Evolutionary conservation across 1,140 invertebrate genomes (phyloP).

Genomic region (Trichogramma pretiosum): DNA sequence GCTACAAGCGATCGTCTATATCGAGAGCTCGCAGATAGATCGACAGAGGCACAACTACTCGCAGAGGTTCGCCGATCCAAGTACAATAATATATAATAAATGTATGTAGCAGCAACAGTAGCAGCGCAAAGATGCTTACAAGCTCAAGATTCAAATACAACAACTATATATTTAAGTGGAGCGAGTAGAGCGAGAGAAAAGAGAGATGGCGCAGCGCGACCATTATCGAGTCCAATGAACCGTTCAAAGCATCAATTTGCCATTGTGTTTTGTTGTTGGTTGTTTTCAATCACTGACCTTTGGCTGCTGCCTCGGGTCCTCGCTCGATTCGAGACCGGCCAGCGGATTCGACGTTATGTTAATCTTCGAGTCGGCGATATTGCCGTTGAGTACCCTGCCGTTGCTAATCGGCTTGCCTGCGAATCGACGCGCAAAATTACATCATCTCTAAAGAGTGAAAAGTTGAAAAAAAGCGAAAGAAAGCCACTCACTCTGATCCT

Average conservation of each 20-base stretch:
- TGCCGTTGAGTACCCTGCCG: constrained; percentile 48
- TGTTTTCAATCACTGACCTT: constrained; percentile 40
- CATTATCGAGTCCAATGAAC: constrained; percentile 16
- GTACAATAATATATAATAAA: too few relatives aligned
- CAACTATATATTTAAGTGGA: not conserved
- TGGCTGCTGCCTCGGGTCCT: constrained; percentile 49
- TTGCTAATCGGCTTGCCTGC: constrained; percentile 48
- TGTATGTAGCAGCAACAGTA: not conserved
- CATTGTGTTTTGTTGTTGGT: too few relatives aligned
- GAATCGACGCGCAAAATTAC: constrained; percentile 13
- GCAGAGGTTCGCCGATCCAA: too few relatives aligned
- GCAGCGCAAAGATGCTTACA: not conserved
- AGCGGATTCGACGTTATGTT: constrained; percentile 64
- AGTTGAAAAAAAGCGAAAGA: constrained; percentile 1
- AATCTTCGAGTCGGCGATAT: constrained; percentile 48
- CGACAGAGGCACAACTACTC: too few relatives aligned
- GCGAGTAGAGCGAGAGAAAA: not conserved
- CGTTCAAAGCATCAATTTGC: constrained; percentile 17
- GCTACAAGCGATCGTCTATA: too few relatives aligned
- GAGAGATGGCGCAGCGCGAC: constrained; percentile 2
- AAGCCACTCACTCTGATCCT: constrained; percentile 40
- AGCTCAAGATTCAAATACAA: too few relatives aligned
- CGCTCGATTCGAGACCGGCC: constrained; percentile 51
- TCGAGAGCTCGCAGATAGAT: too few relatives aligned
- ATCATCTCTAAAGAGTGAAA: constrained; percentile 6